A percentile compares a stretch with the other conserved stretches of the same genome.
These are phyloP conservation scores for Dugesia japonica DNA, from an alignment of 2,888 invertebrate species.

Conservation along the genomic window DNA sequence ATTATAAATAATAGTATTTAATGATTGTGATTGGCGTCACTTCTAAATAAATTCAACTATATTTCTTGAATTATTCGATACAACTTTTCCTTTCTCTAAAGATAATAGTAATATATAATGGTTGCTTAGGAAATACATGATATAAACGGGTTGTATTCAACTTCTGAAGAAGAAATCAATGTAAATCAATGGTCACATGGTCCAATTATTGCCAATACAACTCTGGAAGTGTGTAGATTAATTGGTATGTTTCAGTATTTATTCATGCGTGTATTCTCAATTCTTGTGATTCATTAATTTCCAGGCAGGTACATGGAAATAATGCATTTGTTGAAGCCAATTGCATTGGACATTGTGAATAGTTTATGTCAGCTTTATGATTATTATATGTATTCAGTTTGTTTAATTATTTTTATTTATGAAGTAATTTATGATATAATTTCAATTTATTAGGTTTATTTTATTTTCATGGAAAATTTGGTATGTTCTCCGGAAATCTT, in stretches of 20 bases:
- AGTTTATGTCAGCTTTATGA: conserved; percentile 80
- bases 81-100: no score
- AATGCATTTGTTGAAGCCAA: conserved; percentile 69
- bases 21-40: no score
- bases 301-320: conserved; percentile 75
- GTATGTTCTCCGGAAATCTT: background rate
- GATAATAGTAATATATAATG: no score
- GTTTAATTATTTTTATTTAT: conserved; percentile 32
- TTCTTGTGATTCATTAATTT: conserved; percentile 49
- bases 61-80: no score
- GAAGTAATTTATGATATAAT: background rate
- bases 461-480: background rate
- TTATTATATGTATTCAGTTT: conserved; percentile 69
- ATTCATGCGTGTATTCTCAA: no score
- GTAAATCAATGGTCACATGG: background rate
- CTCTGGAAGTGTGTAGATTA: conserved; percentile 69
- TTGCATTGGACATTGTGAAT: conserved; percentile 73
- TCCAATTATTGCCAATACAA: conserved; percentile 71
- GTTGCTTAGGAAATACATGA: no score
- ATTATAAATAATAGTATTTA: no score
- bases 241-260: conserved; percentile 48
- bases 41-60: no score
- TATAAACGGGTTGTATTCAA: no score
- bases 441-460: background rate
- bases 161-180: background rate